A percentile compares a stretch with the other conserved stretches of the same genome.
phyloP scores from a whole-genome alignment of 2,113 vertebrate genomes.

The Mustela lutreola region DNA sequence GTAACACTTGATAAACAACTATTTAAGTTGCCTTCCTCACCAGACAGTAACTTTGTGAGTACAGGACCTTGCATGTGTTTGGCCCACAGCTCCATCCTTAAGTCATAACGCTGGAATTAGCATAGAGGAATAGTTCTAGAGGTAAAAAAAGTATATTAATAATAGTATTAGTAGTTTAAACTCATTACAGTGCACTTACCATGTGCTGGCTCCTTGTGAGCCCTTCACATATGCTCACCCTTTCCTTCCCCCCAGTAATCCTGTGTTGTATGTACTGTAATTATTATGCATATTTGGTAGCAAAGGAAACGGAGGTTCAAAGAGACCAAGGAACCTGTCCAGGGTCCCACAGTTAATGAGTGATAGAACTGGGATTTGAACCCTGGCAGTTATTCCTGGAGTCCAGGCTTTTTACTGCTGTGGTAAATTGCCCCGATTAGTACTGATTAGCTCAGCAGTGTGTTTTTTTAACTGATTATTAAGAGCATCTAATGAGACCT shows the following conservation, averaged over 20 bases:
- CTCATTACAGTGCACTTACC: neutral
- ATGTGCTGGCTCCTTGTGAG: neutral
- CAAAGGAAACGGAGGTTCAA: neutral
- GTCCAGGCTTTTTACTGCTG: neutral
- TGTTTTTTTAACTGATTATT: conserved; percentile 19
- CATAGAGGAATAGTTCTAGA: neutral
- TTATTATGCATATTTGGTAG: neutral
- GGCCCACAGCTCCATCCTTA: neutral
- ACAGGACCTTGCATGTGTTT: neutral
- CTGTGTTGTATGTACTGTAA: neutral
- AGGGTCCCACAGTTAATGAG: neutral
- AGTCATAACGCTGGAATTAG: neutral
- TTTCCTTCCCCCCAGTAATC: neutral
- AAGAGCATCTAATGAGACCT: neutral
- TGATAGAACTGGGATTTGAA: neutral
- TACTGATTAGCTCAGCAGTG: neutral
- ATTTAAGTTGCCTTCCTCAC: neutral
- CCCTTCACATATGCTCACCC: neutral
- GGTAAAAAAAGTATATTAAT: neutral
- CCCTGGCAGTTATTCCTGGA: neutral
- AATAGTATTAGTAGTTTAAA: neutral
- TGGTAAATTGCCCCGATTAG: neutral
- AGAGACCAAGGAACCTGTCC: neutral
- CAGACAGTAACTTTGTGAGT: neutral
- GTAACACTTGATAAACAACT: neutral